Conservation (phyloP, 2,797 vertebrate species). For the Oophaga sylvatica region DNA sequence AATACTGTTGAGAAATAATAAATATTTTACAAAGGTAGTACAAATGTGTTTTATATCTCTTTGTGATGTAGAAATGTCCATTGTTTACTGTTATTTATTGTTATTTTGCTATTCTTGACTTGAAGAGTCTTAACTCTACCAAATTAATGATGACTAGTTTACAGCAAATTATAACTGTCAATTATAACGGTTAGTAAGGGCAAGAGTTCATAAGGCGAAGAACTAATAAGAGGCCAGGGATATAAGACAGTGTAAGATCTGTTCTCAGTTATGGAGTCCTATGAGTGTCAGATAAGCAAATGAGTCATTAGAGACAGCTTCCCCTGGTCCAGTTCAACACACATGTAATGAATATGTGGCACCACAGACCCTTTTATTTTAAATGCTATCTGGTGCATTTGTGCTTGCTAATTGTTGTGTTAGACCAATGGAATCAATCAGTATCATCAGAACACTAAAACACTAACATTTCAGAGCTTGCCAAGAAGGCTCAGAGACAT, state of each 20-base stretch:
- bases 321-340: neutral
- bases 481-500: too few relatives aligned
- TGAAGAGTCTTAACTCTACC: neutral
- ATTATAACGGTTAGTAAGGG: neutral
- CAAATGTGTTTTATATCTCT: neutral
- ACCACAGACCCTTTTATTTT: neutral
- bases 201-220: neutral
- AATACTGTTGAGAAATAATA: slow-evolving; percentile 22
- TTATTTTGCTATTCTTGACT: neutral
- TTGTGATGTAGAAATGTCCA: neutral
- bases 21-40: slow-evolving; percentile 42
- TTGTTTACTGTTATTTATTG: neutral
- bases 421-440: neutral
- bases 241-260: slow-evolving; percentile 1
- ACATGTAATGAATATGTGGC: neutral
- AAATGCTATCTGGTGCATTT: neutral
- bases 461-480: neutral
- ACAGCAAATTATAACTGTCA: neutral
- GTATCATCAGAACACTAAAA: neutral
- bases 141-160: neutral
- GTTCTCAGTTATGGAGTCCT: neutral
- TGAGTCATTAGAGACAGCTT: neutral
- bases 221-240: neutral
- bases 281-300: slow-evolving; percentile 3
- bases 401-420: neutral